phyloP scores from a whole-genome alignment of 2,113 vertebrate species.

The Sphyrna mokarran region DNA sequence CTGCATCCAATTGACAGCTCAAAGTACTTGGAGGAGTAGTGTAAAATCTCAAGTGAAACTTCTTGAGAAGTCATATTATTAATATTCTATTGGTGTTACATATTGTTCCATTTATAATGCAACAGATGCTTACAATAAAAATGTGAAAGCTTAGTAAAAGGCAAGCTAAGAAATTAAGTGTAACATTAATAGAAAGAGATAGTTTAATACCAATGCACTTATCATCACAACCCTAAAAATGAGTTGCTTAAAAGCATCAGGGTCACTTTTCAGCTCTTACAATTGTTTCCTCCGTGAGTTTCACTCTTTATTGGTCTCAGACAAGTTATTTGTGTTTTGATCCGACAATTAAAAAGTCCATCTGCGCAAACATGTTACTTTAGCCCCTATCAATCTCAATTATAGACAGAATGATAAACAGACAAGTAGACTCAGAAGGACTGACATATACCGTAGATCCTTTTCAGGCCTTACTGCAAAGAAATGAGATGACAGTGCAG shows the following conservation, averaged over 20 bases:
- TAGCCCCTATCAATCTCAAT: neutral
- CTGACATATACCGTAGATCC: neutral
- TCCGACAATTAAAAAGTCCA: neutral
- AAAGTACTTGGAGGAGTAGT: neutral
- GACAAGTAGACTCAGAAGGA: neutral
- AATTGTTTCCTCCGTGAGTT: neutral
- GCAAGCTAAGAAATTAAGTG: neutral
- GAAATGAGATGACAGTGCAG: conserved; percentile 2
- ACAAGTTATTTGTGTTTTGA: neutral
- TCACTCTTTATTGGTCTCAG: neutral
- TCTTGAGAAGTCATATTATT: neutral
- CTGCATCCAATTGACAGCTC: neutral
- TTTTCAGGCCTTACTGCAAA: neutral
- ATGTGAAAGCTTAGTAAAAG: neutral
- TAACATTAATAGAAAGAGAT: neutral
- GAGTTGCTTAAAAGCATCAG: neutral
- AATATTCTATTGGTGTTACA: neutral
- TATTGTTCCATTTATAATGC: neutral
- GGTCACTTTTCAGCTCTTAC: neutral
- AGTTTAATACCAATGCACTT: no score
- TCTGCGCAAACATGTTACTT: neutral
- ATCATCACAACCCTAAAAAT: neutral
- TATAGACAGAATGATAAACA: neutral
- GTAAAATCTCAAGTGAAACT: neutral
- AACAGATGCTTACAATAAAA: neutral